These are phyloP conservation scores for Natator depressus DNA, from an alignment of 2,113 vertebrate genomes.

Conservation along the genomic window DNA sequence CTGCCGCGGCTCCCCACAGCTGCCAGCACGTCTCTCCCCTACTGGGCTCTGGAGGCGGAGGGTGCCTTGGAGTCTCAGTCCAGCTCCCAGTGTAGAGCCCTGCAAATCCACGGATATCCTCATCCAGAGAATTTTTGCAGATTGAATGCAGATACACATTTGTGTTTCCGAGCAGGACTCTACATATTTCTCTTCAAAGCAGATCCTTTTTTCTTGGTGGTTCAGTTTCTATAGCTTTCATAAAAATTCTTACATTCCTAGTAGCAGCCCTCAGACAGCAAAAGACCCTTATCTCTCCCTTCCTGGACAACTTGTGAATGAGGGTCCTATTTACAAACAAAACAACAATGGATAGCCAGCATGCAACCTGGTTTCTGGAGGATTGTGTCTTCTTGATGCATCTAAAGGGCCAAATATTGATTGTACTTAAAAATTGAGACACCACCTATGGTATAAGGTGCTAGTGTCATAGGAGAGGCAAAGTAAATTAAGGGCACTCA, in stretches of 20 bases:
- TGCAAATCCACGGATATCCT: too few relatives aligned
- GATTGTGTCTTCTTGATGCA: not conserved
- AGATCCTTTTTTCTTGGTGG: not conserved
- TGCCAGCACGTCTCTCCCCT: too few relatives aligned
- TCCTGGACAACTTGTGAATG: not conserved
- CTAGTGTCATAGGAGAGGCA: not conserved
- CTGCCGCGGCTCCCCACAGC: too few relatives aligned
- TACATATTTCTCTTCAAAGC: not conserved
- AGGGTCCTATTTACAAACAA: not conserved
- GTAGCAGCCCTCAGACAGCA: not conserved
- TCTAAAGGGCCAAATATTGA: not conserved
- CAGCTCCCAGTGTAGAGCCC: too few relatives aligned
- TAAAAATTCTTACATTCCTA: not conserved
- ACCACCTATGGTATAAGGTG: not conserved
- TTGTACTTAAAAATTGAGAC: not conserved
- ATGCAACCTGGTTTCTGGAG: not conserved
- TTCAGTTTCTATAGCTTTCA: not conserved
- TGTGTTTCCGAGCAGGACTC: too few relatives aligned
- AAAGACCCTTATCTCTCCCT: not conserved
- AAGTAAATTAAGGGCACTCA: not conserved
- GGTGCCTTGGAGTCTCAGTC: too few relatives aligned
- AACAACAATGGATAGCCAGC: not conserved
- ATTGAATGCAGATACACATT: too few relatives aligned
- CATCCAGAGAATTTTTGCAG: too few relatives aligned
- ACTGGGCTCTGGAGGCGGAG: too few relatives aligned